A percentile compares a stretch with the other conserved stretches of the same genome.
Conservation (phyloP, 2,113 vertebrate species). For the Salvelinus fontinalis region DNA sequence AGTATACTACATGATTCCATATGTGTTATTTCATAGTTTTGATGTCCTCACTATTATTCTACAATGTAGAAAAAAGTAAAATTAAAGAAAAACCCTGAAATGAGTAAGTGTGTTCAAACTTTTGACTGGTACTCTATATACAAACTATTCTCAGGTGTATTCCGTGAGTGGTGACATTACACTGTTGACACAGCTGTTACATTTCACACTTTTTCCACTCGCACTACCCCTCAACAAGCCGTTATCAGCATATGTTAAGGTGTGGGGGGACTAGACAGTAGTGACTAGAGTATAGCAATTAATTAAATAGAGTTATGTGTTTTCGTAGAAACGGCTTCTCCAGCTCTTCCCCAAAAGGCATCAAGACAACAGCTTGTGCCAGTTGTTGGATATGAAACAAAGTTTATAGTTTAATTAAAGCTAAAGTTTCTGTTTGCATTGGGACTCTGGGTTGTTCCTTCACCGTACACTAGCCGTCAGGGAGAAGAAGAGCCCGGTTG, state of each 20-base stretch:
- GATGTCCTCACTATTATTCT: too few relatives aligned
- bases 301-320: background rate
- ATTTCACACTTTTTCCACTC: slow-evolving; percentile 6
- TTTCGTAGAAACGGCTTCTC: background rate
- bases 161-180: slow-evolving; percentile 28
- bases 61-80: too few relatives aligned
- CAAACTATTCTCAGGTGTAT: background rate
- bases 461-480: background rate
- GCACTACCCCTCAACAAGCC: background rate
- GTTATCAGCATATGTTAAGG: background rate
- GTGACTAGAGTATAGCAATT: background rate
- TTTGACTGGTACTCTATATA: too few relatives aligned
- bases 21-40: too few relatives aligned
- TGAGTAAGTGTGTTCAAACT: slow-evolving; percentile 19
- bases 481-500: background rate
- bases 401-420: slow-evolving; percentile 57
- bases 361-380: background rate
- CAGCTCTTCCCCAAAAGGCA: background rate
- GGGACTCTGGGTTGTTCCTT: slow-evolving; percentile 14
- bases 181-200: slow-evolving; percentile 24
- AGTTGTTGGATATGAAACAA: slow-evolving; percentile 8
- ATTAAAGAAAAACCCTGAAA: too few relatives aligned
- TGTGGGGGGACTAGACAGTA: background rate
- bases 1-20: too few relatives aligned
- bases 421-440: slow-evolving; percentile 34